A percentile compares a stretch with the other conserved stretches of the same genome.
Conservation (phyloP, 2,888 invertebrate species). For the Penaeus monodon region DNA sequence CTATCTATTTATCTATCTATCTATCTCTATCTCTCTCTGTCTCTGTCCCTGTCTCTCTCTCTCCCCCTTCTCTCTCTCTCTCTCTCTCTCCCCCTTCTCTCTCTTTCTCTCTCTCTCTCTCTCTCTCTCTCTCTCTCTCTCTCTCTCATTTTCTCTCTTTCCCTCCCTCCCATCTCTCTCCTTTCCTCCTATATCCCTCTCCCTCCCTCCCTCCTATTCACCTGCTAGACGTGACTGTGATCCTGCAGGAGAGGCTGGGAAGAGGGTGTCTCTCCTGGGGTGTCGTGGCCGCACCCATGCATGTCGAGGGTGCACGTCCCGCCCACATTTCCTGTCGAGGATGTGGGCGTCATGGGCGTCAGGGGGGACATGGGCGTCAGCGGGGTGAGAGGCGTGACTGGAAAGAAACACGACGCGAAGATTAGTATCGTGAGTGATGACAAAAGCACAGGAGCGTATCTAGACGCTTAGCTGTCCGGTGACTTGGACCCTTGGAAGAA, state of each 20-base stretch:
- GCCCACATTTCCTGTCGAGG: conserved; percentile 27
- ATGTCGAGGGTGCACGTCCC: conserved; percentile 49
- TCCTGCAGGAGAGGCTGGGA: conserved; percentile 44
- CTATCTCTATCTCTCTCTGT: not conserved
- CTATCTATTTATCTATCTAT: not conserved
- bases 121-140: not conserved
- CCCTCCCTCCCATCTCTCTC: not conserved
- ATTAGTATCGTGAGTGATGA: not conserved
- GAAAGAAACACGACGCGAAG: not conserved
- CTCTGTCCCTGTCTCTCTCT: not conserved
- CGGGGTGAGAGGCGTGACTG: conserved; percentile 45
- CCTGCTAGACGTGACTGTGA: conserved; percentile 56
- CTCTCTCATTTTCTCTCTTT: conserved; percentile 5
- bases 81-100: conserved; percentile 16
- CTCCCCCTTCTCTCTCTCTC: not conserved
- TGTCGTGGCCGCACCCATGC: conserved; percentile 22
- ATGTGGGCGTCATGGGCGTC: conserved; percentile 50
- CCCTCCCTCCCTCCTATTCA: not conserved
- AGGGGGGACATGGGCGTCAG: conserved; percentile 45
- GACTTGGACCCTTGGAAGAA: not conserved
- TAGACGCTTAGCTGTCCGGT: too few species aligned
- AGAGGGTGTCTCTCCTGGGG: conserved; percentile 24
- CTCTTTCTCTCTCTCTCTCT: conserved; percentile 5
- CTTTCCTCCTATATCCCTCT: not conserved
- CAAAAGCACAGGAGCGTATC: too few species aligned